phyloP scores from a whole-genome alignment of 2,797 vertebrate species.

The Rhinichthys osculus region DNA sequence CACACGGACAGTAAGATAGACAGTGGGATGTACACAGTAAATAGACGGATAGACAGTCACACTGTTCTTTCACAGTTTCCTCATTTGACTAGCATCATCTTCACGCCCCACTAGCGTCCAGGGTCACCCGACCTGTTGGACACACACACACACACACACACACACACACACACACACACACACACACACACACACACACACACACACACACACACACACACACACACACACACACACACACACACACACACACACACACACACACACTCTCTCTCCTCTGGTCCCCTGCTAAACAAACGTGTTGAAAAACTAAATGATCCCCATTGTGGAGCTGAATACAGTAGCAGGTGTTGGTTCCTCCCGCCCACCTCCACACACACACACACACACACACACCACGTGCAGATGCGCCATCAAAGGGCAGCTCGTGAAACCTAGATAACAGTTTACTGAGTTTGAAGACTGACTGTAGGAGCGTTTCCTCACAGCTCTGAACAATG shows the following conservation, averaged over 20 bases:
- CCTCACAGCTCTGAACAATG: conserved; percentile 43
- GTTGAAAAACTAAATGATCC: conserved; percentile 88
- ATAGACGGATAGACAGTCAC: not conserved
- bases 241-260: no score
- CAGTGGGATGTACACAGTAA: not conserved
- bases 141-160: conserved; percentile 74
- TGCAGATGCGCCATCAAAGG: conserved; percentile 96
- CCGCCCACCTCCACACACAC: conserved; percentile 77
- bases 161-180: no score
- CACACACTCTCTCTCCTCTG: conserved; percentile 40
- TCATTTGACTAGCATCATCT: not conserved
- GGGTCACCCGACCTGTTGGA: conserved; percentile 58
- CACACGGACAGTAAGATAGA: not conserved
- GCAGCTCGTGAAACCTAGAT: conserved; percentile 83
- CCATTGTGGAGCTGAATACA: conserved; percentile 89
- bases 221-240: no score
- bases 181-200: no score
- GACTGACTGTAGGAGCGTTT: conserved; percentile 76
- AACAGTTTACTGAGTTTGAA: conserved; percentile 85
- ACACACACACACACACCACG: conserved; percentile 78
- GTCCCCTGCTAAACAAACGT: conserved; percentile 71
- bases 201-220: conserved; percentile 73
- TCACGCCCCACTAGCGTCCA: not conserved
- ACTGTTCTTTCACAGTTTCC: not conserved
- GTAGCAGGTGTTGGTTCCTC: conserved; percentile 90